These are phyloP conservation scores for Pseudococcus longispinus DNA, from an alignment of 2,888 invertebrate genomes.

Conservation along the genomic window DNA sequence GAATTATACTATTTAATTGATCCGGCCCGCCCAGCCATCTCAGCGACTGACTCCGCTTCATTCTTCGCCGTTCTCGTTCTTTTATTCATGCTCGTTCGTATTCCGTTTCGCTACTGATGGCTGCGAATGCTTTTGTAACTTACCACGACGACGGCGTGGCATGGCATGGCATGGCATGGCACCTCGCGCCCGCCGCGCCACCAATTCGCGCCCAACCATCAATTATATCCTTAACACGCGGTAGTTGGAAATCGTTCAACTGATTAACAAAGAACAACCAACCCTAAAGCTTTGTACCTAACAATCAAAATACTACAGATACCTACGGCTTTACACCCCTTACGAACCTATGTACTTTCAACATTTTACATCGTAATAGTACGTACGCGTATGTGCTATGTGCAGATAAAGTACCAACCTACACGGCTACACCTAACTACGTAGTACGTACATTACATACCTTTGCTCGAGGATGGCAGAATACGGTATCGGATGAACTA, in stretches of 20 bases:
- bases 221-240: slow-evolving; percentile 2
- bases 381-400: too few species aligned
- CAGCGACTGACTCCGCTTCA: background rate
- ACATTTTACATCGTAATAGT: too few species aligned
- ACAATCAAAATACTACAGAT: background rate
- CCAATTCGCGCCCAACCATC: background rate
- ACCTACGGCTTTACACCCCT: background rate
- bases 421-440: too few species aligned
- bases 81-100: background rate
- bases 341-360: background rate
- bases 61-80: background rate
- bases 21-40: background rate
- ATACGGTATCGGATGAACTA: too few species aligned
- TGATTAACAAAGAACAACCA: slow-evolving; percentile 8
- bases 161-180: too few species aligned
- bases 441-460: too few species aligned
- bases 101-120: background rate
- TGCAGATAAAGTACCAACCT: too few species aligned
- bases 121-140: background rate
- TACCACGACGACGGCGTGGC: background rate
- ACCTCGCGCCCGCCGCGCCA: too few species aligned
- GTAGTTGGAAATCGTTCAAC: background rate
- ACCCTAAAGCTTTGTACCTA: background rate
- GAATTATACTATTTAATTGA: slow-evolving; percentile 42
- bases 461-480: too few species aligned